phyloP scores from a whole-genome alignment of 2,888 invertebrate species.

The Brachypterus glaber region DNA sequence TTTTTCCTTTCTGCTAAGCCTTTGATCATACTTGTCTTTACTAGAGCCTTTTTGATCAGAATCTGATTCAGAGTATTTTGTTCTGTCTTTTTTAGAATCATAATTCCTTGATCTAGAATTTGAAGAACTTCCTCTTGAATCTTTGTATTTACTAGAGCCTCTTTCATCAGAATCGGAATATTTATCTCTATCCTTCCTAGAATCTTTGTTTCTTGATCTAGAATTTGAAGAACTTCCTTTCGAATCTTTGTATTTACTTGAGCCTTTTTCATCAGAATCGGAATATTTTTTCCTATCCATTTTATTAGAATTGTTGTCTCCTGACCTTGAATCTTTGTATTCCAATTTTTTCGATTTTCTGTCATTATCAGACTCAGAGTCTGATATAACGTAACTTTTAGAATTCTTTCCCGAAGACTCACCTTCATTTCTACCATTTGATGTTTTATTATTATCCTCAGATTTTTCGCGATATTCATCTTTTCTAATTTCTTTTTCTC shows the following conservation, averaged over 20 bases:
- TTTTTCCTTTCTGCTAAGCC: constrained; percentile 7
- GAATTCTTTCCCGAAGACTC: constrained; percentile 2
- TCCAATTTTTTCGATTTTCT: constrained; percentile 9
- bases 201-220: background rate
- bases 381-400: constrained; percentile 5
- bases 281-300: constrained; percentile 5
- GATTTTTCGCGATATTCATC: constrained; percentile 14
- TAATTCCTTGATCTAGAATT: background rate
- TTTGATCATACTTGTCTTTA: background rate
- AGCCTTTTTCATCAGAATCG: background rate
- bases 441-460: constrained; percentile 1
- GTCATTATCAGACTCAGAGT: constrained; percentile 7
- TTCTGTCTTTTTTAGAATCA: constrained; percentile 5
- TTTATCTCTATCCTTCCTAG: constrained; percentile 6
- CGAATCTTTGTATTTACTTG: background rate
- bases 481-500: constrained; percentile 30
- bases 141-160: background rate
- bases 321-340: constrained; percentile 6
- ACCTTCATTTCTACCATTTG: no score
- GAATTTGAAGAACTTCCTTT: constrained; percentile 3
- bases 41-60: constrained; percentile 1
- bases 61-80: constrained; percentile 2
- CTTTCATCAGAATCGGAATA: constrained; percentile 1
- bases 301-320: constrained; percentile 1
- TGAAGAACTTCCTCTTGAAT: constrained; percentile 2